phyloP scores from a whole-genome alignment of 2,888 invertebrate species.

The Scaptomyza parva region DNA sequence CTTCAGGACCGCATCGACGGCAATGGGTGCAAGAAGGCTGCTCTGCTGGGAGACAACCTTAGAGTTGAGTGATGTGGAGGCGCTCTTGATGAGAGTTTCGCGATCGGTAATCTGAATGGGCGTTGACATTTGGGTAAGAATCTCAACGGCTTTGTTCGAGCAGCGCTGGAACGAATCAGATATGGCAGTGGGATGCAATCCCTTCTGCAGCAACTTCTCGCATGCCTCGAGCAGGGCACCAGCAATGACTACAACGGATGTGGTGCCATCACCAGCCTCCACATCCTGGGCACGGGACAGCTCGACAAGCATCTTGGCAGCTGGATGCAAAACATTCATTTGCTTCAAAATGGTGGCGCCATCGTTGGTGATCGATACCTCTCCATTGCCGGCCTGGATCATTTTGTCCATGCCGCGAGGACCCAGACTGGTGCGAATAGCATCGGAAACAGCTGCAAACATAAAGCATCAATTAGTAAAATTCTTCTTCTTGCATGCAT shows the following conservation, averaged over 20 bases:
- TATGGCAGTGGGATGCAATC: slow-evolving; percentile 98
- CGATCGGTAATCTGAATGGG: slow-evolving; percentile 94
- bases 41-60: slow-evolving; percentile 99
- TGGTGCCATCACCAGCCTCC: slow-evolving; percentile 99
- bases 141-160: slow-evolving; percentile 85
- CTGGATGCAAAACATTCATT: slow-evolving; percentile 99
- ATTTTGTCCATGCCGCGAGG: slow-evolving; percentile 99
- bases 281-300: slow-evolving; percentile 99
- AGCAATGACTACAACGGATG: slow-evolving; percentile 98
- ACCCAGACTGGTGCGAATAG: slow-evolving; percentile 98
- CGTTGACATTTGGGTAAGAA: slow-evolving; percentile 93
- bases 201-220: slow-evolving; percentile 95
- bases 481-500: neutral
- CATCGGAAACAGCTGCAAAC: slow-evolving; percentile 96
- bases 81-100: slow-evolving; percentile 95
- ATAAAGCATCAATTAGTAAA: slow-evolving; percentile 9
- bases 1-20: slow-evolving; percentile 97
- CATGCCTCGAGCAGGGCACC: slow-evolving; percentile 98
- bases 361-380: slow-evolving; percentile 99
- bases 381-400: slow-evolving; percentile 98
- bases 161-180: slow-evolving; percentile 97
- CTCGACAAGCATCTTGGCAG: slow-evolving; percentile 99
- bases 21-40: slow-evolving; percentile 96
- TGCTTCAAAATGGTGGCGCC: slow-evolving; percentile 99
- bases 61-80: slow-evolving; percentile 98